Conservation (phyloP, 2,113 vertebrate species). For the Callospermophilus lateralis region DNA sequence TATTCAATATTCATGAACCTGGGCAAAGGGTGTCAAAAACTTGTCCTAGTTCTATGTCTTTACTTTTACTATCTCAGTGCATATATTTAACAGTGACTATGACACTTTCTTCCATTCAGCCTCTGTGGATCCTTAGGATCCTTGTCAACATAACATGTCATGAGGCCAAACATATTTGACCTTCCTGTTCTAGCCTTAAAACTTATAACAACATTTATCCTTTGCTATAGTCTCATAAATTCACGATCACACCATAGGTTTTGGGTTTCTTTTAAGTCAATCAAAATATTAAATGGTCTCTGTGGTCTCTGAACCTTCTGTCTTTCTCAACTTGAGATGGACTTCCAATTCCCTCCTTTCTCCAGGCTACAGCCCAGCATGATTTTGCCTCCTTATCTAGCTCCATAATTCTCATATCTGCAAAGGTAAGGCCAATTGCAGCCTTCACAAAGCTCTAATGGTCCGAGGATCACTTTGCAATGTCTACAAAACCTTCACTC, state of each 20-base stretch:
- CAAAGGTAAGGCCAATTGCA: background rate
- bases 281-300: background rate
- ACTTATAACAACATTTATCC: conserved; percentile 48
- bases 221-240: background rate
- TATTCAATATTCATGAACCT: background rate
- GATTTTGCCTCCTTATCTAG: background rate
- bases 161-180: conserved; percentile 53
- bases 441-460: background rate
- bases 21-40: background rate
- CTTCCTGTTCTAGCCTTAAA: conserved; percentile 52
- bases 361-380: background rate
- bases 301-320: background rate
- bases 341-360: background rate
- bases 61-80: background rate
- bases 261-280: conserved; percentile 43
- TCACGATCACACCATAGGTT: background rate
- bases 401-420: background rate
- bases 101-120: background rate
- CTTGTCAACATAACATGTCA: background rate
- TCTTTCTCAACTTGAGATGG: background rate
- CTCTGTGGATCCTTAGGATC: background rate
- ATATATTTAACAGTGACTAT: background rate
- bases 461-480: background rate
- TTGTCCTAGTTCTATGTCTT: background rate
- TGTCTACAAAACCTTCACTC: background rate